These are phyloP conservation scores for Mamestra configurata DNA, from an alignment of 1,140 invertebrate genomes.

Conservation along the genomic window DNA sequence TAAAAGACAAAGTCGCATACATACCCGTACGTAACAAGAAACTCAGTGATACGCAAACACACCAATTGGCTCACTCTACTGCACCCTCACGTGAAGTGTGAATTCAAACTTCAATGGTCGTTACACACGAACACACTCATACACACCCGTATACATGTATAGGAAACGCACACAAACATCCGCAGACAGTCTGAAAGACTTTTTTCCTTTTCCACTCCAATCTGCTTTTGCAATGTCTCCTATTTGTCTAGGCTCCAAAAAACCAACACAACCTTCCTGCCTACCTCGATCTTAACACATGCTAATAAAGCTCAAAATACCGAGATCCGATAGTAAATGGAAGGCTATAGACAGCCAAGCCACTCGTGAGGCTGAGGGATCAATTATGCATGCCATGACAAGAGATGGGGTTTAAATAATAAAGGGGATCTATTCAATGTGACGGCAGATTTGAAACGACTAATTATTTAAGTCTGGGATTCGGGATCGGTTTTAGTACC, in stretches of 20 bases:
- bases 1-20: not conserved
- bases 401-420: slow-evolving; percentile 59
- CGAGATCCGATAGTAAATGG: not conserved
- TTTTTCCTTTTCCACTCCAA: slow-evolving; percentile 51
- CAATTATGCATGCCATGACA: slow-evolving; percentile 63
- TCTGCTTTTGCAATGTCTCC: slow-evolving; percentile 49
- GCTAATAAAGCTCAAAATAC: slow-evolving; percentile 42
- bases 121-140: slow-evolving; percentile 10
- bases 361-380: slow-evolving; percentile 51
- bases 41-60: slow-evolving; percentile 8
- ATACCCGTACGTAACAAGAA: not conserved
- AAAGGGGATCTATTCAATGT: slow-evolving; percentile 53
- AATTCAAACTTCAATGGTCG: slow-evolving; percentile 26
- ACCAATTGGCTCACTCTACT: slow-evolving; percentile 16
- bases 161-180: slow-evolving; percentile 21
- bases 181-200: slow-evolving; percentile 26
- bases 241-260: slow-evolving; percentile 53
- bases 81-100: slow-evolving; percentile 32
- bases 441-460: slow-evolving; percentile 50
- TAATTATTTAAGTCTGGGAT: slow-evolving; percentile 56
- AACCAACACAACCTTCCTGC: not conserved
- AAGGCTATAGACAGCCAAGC: slow-evolving; percentile 2
- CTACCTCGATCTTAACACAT: slow-evolving; percentile 9
- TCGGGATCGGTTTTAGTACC: not conserved
- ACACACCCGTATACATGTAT: not conserved